Evolutionary conservation across 2,113 vertebrate species (phyloP).

Genomic region (Caracal caracal): DNA sequence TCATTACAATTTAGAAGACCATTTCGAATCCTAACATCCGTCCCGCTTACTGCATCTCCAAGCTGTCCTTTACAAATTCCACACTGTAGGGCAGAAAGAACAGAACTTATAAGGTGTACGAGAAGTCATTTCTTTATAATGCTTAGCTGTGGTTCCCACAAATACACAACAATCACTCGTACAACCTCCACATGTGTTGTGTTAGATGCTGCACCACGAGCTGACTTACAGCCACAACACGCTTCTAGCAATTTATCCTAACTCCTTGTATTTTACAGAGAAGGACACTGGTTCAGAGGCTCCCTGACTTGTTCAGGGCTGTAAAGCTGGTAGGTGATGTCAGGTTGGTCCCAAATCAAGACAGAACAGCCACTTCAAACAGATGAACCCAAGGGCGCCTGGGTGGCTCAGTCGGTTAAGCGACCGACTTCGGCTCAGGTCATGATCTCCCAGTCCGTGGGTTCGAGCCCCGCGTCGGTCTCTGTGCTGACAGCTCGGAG

Average conservation of each 20-base stretch:
- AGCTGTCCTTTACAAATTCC: conserved; percentile 97
- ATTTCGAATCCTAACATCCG: conserved; percentile 96
- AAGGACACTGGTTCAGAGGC: not conserved
- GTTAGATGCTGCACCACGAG: not conserved
- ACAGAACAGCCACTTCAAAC: not conserved
- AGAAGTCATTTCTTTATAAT: not conserved
- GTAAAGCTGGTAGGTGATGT: not conserved
- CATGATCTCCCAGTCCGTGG: too few relatives aligned
- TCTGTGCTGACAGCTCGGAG: too few relatives aligned
- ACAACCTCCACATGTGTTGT: not conserved
- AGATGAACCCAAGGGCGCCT: not conserved
- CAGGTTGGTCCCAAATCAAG: not conserved
- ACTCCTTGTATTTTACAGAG: not conserved
- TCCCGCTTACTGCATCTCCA: conserved; percentile 94
- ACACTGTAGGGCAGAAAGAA: conserved; percentile 87
- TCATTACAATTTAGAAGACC: conserved; percentile 97
- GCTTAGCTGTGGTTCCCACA: not conserved
- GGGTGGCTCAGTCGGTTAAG: too few relatives aligned
- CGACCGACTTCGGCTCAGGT: too few relatives aligned
- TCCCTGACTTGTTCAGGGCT: not conserved
- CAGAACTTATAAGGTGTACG: not conserved
- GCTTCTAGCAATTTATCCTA: not conserved
- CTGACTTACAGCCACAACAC: not conserved
- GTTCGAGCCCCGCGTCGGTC: too few relatives aligned
- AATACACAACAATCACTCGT: not conserved